These are phyloP conservation scores for Colistium nudipinnis DNA, from an alignment of 2,113 vertebrate species.

Conservation along the genomic window DNA sequence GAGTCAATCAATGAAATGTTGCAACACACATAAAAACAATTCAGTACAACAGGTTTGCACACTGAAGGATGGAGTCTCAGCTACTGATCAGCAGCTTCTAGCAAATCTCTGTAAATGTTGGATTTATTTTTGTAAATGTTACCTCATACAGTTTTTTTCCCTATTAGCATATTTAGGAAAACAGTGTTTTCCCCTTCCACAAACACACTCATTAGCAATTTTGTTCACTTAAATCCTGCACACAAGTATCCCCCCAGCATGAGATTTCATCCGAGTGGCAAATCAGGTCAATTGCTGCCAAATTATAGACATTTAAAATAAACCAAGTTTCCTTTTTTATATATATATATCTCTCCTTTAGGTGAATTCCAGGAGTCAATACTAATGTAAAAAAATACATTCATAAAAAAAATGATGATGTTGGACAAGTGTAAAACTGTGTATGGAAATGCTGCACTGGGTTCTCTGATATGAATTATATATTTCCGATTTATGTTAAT, in stretches of 20 bases:
- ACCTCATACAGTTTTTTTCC: constrained; percentile 30
- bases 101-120: constrained; percentile 42
- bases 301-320: background rate
- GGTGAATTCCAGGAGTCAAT: background rate
- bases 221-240: constrained; percentile 34
- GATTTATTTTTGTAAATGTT: constrained; percentile 28
- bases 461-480: background rate
- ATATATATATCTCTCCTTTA: background rate
- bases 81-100: constrained; percentile 19
- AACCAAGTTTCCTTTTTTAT: background rate
- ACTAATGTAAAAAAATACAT: background rate
- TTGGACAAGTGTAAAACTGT: background rate
- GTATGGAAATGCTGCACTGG: background rate
- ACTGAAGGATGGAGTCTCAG: background rate
- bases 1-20: background rate
- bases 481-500: background rate
- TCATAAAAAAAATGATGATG: background rate
- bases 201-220: constrained; percentile 38
- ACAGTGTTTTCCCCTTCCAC: constrained; percentile 22
- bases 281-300: constrained; percentile 1
- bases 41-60: background rate
- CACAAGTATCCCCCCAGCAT: background rate
- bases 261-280: constrained; percentile 18
- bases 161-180: constrained; percentile 46
- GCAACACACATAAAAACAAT: background rate